Evolutionary conservation across 2,113 vertebrate genomes (phyloP), one percentile per base, ranked within the genome.

Genomic region (Prietella phreatophila): DNA sequence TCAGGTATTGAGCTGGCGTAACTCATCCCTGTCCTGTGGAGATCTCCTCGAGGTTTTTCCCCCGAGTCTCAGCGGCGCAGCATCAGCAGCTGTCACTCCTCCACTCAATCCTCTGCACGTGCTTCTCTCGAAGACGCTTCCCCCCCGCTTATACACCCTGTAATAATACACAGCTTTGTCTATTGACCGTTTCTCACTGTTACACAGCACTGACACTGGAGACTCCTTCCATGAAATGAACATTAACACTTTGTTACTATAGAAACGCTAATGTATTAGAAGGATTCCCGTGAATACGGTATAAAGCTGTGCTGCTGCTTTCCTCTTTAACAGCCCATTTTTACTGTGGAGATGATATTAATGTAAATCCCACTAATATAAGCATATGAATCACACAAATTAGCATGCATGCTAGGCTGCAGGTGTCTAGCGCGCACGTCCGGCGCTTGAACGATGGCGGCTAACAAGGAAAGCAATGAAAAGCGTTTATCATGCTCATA

Each of bases 401-500:
- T 36, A 71, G 30, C 36, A 30, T 61, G 27, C 25, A 25, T 13
- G 33, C 17, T 19, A 56, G 53, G 63, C 47, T 22, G 50, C 33
- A 10, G 36, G 30, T 60, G 39, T 19, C 17, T 15, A 39, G 75
- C 55, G 25, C 39, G n/a, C 19, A 42, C 50, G 11, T 15, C 10
- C 19, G 17, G n/a, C 7, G 42, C 60, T 50, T 86, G 81, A 88
- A 76, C 82, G 86, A 88, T 90, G 81, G 42, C 20, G 67, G 4
- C 20, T 61, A 86, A 69, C 73, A 84, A 14, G n/a, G 55, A 33
- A 67, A 33, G 71, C 85, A 84, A 86, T 88, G 79, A 88, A 88
- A 82, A 53, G 60, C 63, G 60, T 87, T 87, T 60, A 82, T 82
- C 82, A 84, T 80, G 58, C 85, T 84, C 82, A 65, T 88, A 79